phyloP scores from a whole-genome alignment of 2,888 invertebrate genomes.

The Balanococcus diminutus region DNA sequence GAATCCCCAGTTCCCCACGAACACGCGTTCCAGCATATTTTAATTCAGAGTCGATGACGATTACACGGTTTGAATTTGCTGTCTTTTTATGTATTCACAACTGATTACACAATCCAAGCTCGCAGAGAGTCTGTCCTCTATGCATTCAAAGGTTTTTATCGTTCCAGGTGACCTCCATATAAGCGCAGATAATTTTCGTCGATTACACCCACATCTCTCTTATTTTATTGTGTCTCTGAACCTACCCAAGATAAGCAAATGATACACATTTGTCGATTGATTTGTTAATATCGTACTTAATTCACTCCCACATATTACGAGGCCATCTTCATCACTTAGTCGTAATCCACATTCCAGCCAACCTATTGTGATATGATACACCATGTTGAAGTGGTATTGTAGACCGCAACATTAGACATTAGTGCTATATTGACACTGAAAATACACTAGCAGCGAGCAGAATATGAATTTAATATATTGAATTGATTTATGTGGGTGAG shows the following conservation, averaged over 20 bases:
- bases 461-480: neutral
- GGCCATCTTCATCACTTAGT: neutral
- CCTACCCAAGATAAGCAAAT: neutral
- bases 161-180: neutral
- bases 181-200: neutral
- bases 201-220: neutral
- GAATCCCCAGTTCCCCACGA: neutral
- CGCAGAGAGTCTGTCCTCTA: neutral
- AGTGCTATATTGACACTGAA: neutral
- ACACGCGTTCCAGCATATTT: neutral
- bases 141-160: neutral
- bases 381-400: neutral
- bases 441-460: neutral
- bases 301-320: neutral
- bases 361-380: neutral
- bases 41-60: neutral
- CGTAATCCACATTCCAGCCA: neutral
- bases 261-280: conserved; percentile 12
- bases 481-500: conserved; percentile 11
- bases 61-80: neutral
- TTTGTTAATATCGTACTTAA: conserved; percentile 14
- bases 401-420: neutral
- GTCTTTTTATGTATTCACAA: neutral
- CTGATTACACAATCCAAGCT: neutral
- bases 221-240: neutral